Conservation (phyloP, 2,797 vertebrate species). For the Lophius americanus region DNA sequence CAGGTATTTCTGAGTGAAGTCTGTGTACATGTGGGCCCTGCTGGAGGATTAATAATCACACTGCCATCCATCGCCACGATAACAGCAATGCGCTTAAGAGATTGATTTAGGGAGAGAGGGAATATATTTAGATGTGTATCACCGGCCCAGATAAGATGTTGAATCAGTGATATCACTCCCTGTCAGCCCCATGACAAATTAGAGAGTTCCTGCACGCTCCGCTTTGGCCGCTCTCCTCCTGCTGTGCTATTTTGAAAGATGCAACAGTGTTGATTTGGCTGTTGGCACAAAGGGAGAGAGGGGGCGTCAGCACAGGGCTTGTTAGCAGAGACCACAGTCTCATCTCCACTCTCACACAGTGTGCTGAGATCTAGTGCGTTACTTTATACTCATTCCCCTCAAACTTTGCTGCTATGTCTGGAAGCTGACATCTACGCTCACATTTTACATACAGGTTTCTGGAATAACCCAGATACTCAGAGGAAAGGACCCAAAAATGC, state of each 20-base stretch:
- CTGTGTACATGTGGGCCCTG: slow-evolving; percentile 58
- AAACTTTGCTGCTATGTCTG: not conserved
- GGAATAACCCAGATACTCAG: too few relatives aligned
- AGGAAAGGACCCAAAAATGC: too few relatives aligned
- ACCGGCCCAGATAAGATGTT: slow-evolving; percentile 62
- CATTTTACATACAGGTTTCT: not conserved
- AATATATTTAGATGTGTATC: slow-evolving; percentile 68
- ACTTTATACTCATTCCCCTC: not conserved
- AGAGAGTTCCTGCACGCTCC: slow-evolving; percentile 59
- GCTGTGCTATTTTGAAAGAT: slow-evolving; percentile 67
- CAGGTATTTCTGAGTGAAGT: slow-evolving; percentile 65
- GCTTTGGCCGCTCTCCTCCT: slow-evolving; percentile 57
- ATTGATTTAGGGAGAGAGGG: slow-evolving; percentile 54
- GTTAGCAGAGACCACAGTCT: slow-evolving; percentile 48
- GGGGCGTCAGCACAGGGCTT: slow-evolving; percentile 30
- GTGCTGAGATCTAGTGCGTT: slow-evolving; percentile 9
- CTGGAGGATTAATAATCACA: slow-evolving; percentile 79
- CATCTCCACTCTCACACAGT: slow-evolving; percentile 21
- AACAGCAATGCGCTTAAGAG: slow-evolving; percentile 69
- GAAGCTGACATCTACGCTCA: not conserved
- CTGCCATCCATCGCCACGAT: slow-evolving; percentile 74
- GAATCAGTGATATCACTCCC: slow-evolving; percentile 62
- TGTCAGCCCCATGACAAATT: slow-evolving; percentile 64
- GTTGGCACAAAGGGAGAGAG: slow-evolving; percentile 44
- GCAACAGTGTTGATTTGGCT: slow-evolving; percentile 63